Conservation (phyloP, 2,888 invertebrate genomes). For the Tenthredo distinguenda region DNA sequence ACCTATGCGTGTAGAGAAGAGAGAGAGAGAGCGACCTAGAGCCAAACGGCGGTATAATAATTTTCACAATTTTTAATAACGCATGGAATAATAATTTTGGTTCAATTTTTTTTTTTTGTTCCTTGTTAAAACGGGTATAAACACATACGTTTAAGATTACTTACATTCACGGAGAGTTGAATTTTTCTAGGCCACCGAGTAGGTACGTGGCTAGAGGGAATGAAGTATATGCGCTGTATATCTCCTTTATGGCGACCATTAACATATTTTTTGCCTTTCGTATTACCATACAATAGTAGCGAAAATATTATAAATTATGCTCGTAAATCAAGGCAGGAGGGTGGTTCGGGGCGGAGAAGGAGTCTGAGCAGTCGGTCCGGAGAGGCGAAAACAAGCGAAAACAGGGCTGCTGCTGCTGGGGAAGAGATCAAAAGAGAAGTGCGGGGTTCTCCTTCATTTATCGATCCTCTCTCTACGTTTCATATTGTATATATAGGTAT, state of each 20-base stretch:
- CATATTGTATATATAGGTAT: neutral
- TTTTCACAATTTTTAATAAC: neutral
- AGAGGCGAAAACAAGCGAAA: slow-evolving; percentile 42
- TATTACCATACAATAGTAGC: slow-evolving; percentile 77
- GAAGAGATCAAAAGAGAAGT: slow-evolving; percentile 27
- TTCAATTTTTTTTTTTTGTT: neutral
- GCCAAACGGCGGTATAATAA: neutral
- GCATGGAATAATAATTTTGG: neutral
- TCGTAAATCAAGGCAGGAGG: slow-evolving; percentile 73
- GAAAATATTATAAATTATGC: slow-evolving; percentile 77
- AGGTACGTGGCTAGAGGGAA: slow-evolving; percentile 72
- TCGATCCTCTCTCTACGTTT: slow-evolving; percentile 4
- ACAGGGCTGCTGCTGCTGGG: slow-evolving; percentile 16
- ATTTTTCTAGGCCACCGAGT: slow-evolving; percentile 71
- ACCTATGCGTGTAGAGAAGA: neutral
- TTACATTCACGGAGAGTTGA: neutral
- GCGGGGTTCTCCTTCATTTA: slow-evolving; percentile 39
- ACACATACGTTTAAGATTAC: neutral
- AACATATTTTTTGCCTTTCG: slow-evolving; percentile 76
- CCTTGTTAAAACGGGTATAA: no score
- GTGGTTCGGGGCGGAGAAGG: slow-evolving; percentile 56
- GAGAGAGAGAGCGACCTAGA: neutral
- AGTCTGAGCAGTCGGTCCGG: slow-evolving; percentile 25
- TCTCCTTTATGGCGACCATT: slow-evolving; percentile 77
- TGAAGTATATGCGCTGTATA: slow-evolving; percentile 75